Evolutionary conservation across 2,888 invertebrate species (phyloP), one percentile per base, ranked within the genome.

Genomic region (Drymonia ruficornis): DNA sequence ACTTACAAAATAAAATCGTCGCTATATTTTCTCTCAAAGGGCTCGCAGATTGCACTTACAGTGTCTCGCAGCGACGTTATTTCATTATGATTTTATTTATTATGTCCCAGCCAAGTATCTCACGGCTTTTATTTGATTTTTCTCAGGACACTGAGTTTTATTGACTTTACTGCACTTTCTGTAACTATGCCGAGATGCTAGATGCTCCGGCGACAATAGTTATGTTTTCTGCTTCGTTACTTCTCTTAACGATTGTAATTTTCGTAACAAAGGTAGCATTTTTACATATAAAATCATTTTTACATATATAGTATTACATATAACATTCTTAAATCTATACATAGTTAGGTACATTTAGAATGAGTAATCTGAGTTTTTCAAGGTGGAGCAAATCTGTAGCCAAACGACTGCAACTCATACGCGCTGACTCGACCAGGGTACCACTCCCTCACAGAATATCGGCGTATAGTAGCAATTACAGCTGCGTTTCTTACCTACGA

Each of bases 21-120:
- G 51, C 51, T 57, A 51, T 53, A 60, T 56, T 61, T 60, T 12
- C 19, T 18, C 47, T 53, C 61, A 49, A 53, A 67, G 55, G 49
- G 16, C 29, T 34, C 23, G 16, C 18, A 54, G 63, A 69, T 55
- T 57, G 57, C 70, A 63, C 59, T 69, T 49, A 60, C 40, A 9
- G 34, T 34, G 55, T 45, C 55, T 46, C 47, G n/a, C 12, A 54
- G 42, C 49, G 47, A 16, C 60, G 55, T 65, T 70, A 70, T 65
- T 64, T 58, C 46, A 67, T 68, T 68, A 65, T 42, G 31, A 56
- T 62, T 67, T 70, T 60, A 70, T 67, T 70, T 70, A 70, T 59
- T 60, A 53, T 56, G 65, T 63, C 57, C 50, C 29, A 38, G 45
- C 40, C 18, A 59, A 68, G 59, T 65, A 63, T 54, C 52, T 18